phyloP scores from a whole-genome alignment of 2,888 invertebrate genomes.

The Oscheius onirici region DNA sequence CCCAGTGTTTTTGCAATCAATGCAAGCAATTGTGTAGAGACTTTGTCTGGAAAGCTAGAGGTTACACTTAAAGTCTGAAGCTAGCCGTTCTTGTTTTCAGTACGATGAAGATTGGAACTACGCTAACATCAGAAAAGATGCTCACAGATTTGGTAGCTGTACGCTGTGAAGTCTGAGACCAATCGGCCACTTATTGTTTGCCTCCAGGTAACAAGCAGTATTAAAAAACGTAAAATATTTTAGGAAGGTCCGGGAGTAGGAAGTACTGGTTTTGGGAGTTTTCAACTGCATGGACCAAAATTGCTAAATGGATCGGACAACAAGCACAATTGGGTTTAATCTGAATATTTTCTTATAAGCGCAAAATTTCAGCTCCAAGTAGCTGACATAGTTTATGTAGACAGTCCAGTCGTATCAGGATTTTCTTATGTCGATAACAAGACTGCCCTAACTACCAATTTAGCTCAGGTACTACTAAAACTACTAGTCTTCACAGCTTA shows the following conservation, averaged over 20 bases:
- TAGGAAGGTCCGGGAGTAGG: slow-evolving; percentile 88
- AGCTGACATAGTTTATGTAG: slow-evolving; percentile 86
- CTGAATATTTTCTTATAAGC: neutral
- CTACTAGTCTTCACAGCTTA: neutral
- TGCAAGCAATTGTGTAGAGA: slow-evolving; percentile 52
- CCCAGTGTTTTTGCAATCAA: no score
- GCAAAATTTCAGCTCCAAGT: slow-evolving; percentile 78
- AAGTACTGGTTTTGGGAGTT: slow-evolving; percentile 86
- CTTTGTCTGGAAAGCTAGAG: slow-evolving; percentile 48
- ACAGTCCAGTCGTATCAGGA: slow-evolving; percentile 89
- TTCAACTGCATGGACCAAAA: slow-evolving; percentile 84
- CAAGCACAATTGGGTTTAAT: slow-evolving; percentile 77
- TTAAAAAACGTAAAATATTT: neutral
- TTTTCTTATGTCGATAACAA: slow-evolving; percentile 79
- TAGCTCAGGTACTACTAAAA: slow-evolving; percentile 76
- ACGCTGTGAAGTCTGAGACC: slow-evolving; percentile 74
- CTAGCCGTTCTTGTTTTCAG: neutral
- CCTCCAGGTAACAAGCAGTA: slow-evolving; percentile 77
- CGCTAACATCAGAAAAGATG: slow-evolving; percentile 44
- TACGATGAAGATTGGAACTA: slow-evolving; percentile 57
- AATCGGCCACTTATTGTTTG: slow-evolving; percentile 82
- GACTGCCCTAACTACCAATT: slow-evolving; percentile 48
- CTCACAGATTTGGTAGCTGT: slow-evolving; percentile 78
- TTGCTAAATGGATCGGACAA: slow-evolving; percentile 79
- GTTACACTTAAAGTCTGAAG: neutral